Percentiles rank a stretch among this genome's conserved stretches.
phyloP scores from a whole-genome alignment of 2,888 invertebrate genomes.

The Nipponacmea schrenckii region DNA sequence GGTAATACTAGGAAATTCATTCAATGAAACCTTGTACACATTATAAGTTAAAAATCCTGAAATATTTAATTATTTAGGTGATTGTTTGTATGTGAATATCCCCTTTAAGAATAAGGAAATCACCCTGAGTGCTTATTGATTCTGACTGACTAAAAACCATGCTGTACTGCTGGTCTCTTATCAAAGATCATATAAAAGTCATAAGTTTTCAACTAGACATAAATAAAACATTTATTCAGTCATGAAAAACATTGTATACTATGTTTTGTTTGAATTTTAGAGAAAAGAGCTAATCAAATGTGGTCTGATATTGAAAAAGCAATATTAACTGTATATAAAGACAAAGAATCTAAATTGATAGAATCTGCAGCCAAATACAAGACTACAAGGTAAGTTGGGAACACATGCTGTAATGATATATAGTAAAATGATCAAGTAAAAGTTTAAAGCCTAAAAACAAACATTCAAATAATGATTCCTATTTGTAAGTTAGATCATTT shows the following conservation, averaged over 20 bases:
- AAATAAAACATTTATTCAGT: not conserved
- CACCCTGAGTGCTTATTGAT: no score
- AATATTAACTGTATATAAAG: constrained; percentile 75
- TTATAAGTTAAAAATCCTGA: no score
- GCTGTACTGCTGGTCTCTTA: not conserved
- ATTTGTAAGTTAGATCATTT: not conserved
- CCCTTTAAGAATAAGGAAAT: no score
- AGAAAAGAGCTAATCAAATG: constrained; percentile 78
- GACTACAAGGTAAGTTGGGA: constrained; percentile 35
- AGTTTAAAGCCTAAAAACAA: not conserved
- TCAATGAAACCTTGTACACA: no score
- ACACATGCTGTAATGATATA: not conserved
- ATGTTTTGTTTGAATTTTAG: constrained; percentile 61
- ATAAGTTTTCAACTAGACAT: not conserved
- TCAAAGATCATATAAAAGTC: constrained; percentile 3
- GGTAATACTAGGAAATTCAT: not conserved
- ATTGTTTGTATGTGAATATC: no score
- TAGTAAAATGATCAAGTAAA: not conserved
- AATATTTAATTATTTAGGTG: no score
- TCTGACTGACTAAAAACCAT: no score
- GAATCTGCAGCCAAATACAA: constrained; percentile 68
- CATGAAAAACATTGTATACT: no score
- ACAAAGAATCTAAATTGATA: constrained; percentile 79
- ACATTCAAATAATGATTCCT: not conserved
- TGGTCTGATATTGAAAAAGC: constrained; percentile 86